Percentiles rank a stretch among this genome's conserved stretches.
These are phyloP conservation scores for Danio albolineatus DNA, from an alignment of 2,797 vertebrate genomes.

Conservation along the genomic window DNA sequence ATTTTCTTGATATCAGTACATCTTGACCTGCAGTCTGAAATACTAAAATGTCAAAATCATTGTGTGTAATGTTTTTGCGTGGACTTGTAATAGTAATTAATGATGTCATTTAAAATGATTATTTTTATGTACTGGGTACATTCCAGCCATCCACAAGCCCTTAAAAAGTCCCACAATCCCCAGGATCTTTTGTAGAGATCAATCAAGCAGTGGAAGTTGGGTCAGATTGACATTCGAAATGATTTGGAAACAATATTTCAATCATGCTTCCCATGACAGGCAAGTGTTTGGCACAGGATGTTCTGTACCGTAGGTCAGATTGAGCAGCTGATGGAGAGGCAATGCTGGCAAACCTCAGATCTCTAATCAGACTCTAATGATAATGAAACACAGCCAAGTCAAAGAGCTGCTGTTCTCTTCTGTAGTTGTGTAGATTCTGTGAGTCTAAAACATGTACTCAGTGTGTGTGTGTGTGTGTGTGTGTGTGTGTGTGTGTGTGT, in stretches of 20 bases:
- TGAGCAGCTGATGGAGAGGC: neutral
- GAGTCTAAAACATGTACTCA: neutral
- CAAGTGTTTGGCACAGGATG: neutral
- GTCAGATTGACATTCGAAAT: conserved; percentile 7
- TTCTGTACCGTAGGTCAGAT: conserved; percentile 1
- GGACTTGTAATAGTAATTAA: neutral
- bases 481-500: rapidly evolving
- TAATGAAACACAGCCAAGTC: conserved; percentile 15
- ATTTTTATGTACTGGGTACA: neutral
- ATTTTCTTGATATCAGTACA: neutral
- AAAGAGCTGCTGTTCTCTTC: neutral
- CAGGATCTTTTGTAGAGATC: neutral
- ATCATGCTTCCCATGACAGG: conserved; percentile 1
- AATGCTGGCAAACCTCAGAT: conserved; percentile 31
- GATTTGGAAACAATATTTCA: conserved; percentile 7
- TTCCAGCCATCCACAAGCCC: neutral
- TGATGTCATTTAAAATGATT: neutral
- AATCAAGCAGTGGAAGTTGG: neutral
- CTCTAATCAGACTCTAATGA: conserved; percentile 30
- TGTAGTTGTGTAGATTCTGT: neutral
- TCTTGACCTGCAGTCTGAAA: neutral
- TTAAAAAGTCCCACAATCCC: neutral
- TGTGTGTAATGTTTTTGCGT: neutral
- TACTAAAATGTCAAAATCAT: neutral
- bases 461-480: too few relatives aligned